Base-by-base conservation (phyloP, 1,140 invertebrate species). In the Drosophila mayri region DNA sequence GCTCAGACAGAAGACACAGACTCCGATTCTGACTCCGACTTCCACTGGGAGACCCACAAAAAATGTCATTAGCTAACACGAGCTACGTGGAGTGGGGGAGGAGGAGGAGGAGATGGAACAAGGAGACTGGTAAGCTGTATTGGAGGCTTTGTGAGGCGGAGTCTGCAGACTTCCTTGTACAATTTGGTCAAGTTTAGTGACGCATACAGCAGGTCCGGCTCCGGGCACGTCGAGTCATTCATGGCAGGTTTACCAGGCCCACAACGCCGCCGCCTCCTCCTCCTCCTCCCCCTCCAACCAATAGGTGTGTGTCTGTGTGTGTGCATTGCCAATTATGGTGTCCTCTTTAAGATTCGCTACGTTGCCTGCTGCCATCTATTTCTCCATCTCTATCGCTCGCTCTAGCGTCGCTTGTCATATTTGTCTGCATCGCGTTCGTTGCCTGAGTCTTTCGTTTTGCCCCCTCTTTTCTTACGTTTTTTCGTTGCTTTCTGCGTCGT, bases 121-220 rank as follows among this genome's bases (percentile, higher is more conserved):
- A 22, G 22, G 22, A 22, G n/a, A 35, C 22, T 8, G 43, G 30
- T 22, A 30, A 46, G 57, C 16, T 28, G 40, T n/a, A 32, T n/a
- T 22, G n/a, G 12, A 30, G 46, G 57, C n/a, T 35, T 40, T 30
- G 14, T 37, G 61, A 44, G 73, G 57, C 40, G 77, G 79, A 71
- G 80, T 59, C 58, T 64, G 61, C 55, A 72, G 61, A 72, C 66
- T 87, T 87, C 84, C 84, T 90, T 84, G 85, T 87, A 71, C 74
- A 81, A 84, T 87, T 88, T 88, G 84, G 85, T 87, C 84, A 90
- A 90, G 85, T 87, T 84, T 88, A 90, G 85, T 88, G 81, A 90
- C 81, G 85, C 85, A 85, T 64, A 66, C 76, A 90, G 76, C 76
- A 90, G 76, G 84, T 87, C 79, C 85, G 84, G 84, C 76, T 88